phyloP scores from a whole-genome alignment of 1,140 invertebrate genomes.

The Steinernema khuongi region DNA sequence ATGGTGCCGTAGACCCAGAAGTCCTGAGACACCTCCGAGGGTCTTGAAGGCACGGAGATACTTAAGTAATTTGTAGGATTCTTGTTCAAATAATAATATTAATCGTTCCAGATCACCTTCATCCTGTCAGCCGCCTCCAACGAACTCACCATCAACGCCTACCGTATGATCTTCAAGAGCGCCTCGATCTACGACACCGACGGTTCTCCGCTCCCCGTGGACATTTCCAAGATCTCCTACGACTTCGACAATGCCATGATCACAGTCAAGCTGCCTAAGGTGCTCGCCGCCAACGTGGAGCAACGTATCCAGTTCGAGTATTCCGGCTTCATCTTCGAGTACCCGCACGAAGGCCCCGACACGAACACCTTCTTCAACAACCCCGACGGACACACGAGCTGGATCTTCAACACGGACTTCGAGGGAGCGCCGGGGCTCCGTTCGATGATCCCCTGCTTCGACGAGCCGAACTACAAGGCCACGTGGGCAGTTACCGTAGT shows the following conservation, averaged over 20 bases:
- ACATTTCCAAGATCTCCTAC: neutral
- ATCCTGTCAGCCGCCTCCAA: neutral
- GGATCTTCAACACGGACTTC: constrained; percentile 30
- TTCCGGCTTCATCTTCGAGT: constrained; percentile 32
- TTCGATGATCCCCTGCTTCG: constrained; percentile 34
- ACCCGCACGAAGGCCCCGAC: constrained; percentile 21
- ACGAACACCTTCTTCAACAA: constrained; percentile 20
- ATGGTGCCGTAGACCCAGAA: too few relatives aligned
- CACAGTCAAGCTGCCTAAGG: neutral
- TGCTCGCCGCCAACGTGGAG: neutral
- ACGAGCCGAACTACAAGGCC: constrained; percentile 37
- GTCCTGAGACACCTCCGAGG: too few relatives aligned
- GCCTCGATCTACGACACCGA: neutral
- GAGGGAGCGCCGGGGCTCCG: constrained; percentile 23
- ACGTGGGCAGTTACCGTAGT: constrained; percentile 21
- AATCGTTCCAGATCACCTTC: neutral
- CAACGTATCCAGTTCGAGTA: constrained; percentile 9
- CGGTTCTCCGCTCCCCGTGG: neutral
- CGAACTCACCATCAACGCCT: neutral
- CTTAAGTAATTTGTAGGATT: too few relatives aligned
- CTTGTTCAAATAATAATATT: neutral
- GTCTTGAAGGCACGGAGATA: too few relatives aligned
- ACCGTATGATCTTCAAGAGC: neutral
- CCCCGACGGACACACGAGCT: neutral
- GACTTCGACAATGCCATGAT: constrained; percentile 6